These are phyloP conservation scores for Ovibos moschatus DNA, from an alignment of 2,113 vertebrate species.

Conservation along the genomic window DNA sequence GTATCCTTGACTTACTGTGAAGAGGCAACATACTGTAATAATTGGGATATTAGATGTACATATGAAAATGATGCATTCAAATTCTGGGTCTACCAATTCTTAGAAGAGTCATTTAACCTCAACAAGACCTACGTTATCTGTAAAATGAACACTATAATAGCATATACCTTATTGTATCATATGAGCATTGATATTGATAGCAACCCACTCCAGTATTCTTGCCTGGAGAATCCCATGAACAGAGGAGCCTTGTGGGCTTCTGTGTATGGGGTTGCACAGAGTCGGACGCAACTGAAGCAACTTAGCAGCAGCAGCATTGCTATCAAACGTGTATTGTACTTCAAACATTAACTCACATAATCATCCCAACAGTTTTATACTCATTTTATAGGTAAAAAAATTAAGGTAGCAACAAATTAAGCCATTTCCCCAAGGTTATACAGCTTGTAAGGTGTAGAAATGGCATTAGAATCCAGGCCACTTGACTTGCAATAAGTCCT, in stretches of 20 bases:
- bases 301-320: background rate
- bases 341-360: background rate
- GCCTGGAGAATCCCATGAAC: background rate
- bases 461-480: background rate
- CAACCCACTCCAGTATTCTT: background rate
- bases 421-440: background rate
- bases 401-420: background rate
- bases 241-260: background rate
- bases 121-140: background rate
- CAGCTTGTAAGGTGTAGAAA: background rate
- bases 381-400: background rate
- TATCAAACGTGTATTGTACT: background rate
- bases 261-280: background rate
- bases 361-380: background rate
- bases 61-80: background rate
- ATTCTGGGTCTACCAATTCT: background rate
- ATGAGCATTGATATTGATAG: background rate
- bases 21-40: background rate
- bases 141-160: background rate
- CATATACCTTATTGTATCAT: background rate
- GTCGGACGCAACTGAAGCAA: accelerated
- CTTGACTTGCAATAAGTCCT: background rate
- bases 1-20: background rate
- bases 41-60: background rate
- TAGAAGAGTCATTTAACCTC: background rate